Percentiles rank a stretch among this genome's conserved stretches.
Conservation (phyloP, 2,888 invertebrate species). For the Shargacucullia verbasci region DNA sequence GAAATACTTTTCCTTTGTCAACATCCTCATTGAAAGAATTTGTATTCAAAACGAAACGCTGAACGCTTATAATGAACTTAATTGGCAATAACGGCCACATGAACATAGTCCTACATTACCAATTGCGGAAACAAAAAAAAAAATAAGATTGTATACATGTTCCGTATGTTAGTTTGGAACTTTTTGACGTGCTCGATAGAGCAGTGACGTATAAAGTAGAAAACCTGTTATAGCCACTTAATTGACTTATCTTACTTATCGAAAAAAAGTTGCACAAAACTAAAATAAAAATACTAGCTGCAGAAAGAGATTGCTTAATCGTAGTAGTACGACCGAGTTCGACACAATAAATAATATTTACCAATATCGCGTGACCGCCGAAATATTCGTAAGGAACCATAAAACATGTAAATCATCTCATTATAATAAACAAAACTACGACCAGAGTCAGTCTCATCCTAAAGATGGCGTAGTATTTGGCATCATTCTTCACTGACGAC, state of each 20-base stretch:
- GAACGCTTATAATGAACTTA: constrained; percentile 60
- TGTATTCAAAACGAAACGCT: constrained; percentile 66
- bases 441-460: constrained; percentile 69
- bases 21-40: constrained; percentile 64
- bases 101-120: constrained; percentile 23
- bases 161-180: constrained; percentile 25
- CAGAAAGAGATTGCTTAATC: constrained; percentile 9
- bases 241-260: background rate
- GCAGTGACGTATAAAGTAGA: constrained; percentile 4
- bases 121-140: constrained; percentile 31
- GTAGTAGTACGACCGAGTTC: constrained; percentile 1
- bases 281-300: constrained; percentile 13
- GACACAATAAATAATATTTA: constrained; percentile 10
- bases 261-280: constrained; percentile 27
- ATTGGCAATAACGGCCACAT: constrained; percentile 65
- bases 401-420: constrained; percentile 77
- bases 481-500: constrained; percentile 69
- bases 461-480: constrained; percentile 68
- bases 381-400: constrained; percentile 64
- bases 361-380: constrained; percentile 21
- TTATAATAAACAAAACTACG: constrained; percentile 68
- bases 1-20: constrained; percentile 47
- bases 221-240: constrained; percentile 11
- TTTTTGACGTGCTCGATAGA: background rate
- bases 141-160: constrained; percentile 10